These are phyloP conservation scores for Allacma fusca DNA, from an alignment of 2,888 invertebrate genomes.

Conservation along the genomic window DNA sequence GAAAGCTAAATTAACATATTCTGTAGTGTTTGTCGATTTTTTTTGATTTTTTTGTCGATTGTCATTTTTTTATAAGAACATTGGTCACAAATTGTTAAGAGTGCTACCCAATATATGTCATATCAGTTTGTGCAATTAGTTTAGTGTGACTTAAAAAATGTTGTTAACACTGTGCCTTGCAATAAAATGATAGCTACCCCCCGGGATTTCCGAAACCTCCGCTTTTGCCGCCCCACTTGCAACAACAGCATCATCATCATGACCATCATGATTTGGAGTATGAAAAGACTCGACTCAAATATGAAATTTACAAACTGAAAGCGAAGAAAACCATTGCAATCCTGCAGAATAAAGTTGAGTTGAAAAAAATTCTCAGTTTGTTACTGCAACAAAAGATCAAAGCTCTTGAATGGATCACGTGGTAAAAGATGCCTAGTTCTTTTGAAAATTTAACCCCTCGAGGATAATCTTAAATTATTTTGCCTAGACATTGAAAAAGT, in stretches of 20 bases:
- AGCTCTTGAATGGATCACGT: constrained; percentile 58
- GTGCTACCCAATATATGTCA: too few species aligned
- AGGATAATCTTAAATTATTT: constrained; percentile 4
- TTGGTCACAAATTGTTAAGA: too few species aligned
- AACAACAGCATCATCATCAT: constrained; percentile 43
- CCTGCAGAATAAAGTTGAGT: constrained; percentile 60
- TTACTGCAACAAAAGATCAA: constrained; percentile 61
- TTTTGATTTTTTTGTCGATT: too few species aligned
- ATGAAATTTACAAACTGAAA: constrained; percentile 60
- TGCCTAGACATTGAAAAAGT: too few species aligned
- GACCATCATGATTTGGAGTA: constrained; percentile 57
- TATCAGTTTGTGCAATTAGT: too few species aligned
- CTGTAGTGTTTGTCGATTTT: too few species aligned
- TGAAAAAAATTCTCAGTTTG: constrained; percentile 60
- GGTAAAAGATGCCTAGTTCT: too few species aligned
- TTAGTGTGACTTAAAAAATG: too few species aligned
- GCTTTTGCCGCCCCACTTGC: constrained; percentile 31
- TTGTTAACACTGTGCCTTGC: background rate
- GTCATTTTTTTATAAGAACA: too few species aligned
- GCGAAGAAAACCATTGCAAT: constrained; percentile 61
- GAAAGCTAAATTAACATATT: too few species aligned
- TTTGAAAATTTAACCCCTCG: too few species aligned
- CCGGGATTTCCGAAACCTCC: constrained; percentile 15
- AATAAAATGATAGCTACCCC: background rate
- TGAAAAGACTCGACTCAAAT: constrained; percentile 60